These are phyloP conservation scores for Solea solea DNA, from an alignment of 2,113 vertebrate genomes.

Conservation along the genomic window DNA sequence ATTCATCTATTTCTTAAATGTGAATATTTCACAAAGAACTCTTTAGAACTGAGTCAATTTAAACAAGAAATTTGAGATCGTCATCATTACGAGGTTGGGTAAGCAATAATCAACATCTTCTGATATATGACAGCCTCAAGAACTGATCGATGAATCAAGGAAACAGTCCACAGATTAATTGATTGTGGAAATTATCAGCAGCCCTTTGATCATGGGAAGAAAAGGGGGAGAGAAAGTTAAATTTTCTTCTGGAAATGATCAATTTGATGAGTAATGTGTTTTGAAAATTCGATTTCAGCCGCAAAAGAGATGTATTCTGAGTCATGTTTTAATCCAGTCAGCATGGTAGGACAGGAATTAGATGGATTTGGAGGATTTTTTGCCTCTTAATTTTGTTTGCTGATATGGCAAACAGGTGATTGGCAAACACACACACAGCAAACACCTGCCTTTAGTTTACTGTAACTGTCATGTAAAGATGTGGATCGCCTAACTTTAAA, in stretches of 20 bases:
- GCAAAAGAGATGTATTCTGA: no score
- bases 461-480: not conserved
- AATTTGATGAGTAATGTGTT: not conserved
- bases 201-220: not conserved
- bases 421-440: constrained; percentile 10
- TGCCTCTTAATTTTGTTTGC: constrained; percentile 6
- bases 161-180: no score
- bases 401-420: constrained; percentile 31
- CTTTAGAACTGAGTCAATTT: no score
- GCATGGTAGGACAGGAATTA: not conserved
- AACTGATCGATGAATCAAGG: no score
- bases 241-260: not conserved
- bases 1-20: no score
- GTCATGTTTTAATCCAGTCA: constrained; percentile 4
- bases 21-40: no score
- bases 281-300: no score
- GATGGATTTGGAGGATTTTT: constrained; percentile 2
- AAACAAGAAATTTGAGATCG: no score
- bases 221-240: not conserved
- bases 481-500: not conserved
- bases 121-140: no score
- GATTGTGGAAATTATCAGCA: no score
- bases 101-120: no score
- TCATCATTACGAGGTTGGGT: no score
- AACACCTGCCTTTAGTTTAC: constrained; percentile 25